Base-by-base conservation (phyloP, 2,797 vertebrate species). In the Propithecus deckenii region DNA sequence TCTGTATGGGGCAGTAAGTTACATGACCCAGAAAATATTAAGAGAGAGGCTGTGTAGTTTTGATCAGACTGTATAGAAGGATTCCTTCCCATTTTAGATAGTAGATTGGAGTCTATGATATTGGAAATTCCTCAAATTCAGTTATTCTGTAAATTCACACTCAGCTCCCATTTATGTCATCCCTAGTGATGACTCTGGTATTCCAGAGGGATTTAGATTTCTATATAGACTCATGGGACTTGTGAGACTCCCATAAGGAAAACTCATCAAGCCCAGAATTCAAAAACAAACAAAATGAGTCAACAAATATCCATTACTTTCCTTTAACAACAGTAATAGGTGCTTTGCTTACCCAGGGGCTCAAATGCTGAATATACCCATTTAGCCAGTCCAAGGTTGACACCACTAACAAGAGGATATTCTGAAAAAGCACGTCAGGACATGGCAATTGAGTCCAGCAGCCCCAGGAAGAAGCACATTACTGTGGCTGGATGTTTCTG, bases 401-500 rank as follows among this genome's bases (percentile, higher is more conserved):
- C 71, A 61, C 48, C 63, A 57, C 89, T 91, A 97, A 96, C 92
- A 91, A 97, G 95, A 86, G 86, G 59, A 85, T 65, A 32, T 93
- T 94, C 71, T 81, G 48, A 75, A 92, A 96, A 93, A 93, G 59
- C 84, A 41, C 65, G 55, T 52, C 57, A 88, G 86, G 91, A 74
- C 89, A 59, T 74, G 69, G 91, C 96, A 91, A 38, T 86, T 71
- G 97, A 95, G 89, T 38, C 97, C 13, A 1, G 93, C 61, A 89
- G 89, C 57, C 89, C 80, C 11, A 43, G 78, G 84, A 91, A 91
- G 83, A 97, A 90, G 94, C 71, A 5, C 74, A 38, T 93, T 83
- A 89, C 89, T 92, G 96, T 94, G 93, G 95, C 55, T 57, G 41
- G 67, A 38, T 91, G 63, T 98, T 98, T 98, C 98, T 98, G 97